Evolutionary conservation across 2,888 invertebrate species (phyloP).

Genomic region (Trisateles emortualis): DNA sequence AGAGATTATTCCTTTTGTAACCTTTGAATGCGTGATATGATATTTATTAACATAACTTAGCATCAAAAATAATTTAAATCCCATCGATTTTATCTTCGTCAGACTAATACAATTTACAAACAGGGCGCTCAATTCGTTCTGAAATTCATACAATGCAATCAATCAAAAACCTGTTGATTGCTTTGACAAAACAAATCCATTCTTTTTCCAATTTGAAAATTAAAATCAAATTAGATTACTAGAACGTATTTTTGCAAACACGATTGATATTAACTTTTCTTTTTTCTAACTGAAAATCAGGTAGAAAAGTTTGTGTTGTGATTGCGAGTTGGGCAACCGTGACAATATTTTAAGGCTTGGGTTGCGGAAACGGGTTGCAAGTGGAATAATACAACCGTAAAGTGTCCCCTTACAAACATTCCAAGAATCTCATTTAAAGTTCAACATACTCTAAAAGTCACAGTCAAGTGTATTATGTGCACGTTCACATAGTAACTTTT

Average conservation of each 20-base stretch:
- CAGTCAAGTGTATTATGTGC: constrained; percentile 61
- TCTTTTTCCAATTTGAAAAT: constrained; percentile 32
- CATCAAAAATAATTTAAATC: neutral
- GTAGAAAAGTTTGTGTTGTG: constrained; percentile 14
- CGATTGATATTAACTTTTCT: no score
- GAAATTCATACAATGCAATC: constrained; percentile 26
- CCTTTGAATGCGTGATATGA: constrained; percentile 8
- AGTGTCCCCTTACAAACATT: constrained; percentile 69
- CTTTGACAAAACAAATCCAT: constrained; percentile 31
- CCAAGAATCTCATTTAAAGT: constrained; percentile 74
- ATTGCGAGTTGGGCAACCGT: constrained; percentile 6
- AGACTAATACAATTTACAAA: neutral
- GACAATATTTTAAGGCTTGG: constrained; percentile 32
- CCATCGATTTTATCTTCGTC: neutral
- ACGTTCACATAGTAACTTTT: constrained; percentile 54
- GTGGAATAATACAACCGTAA: constrained; percentile 56
- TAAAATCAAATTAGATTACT: constrained; percentile 26
- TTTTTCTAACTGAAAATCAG: constrained; percentile 16
- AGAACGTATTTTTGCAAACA: neutral
- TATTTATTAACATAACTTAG: neutral
- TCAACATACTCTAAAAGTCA: constrained; percentile 66
- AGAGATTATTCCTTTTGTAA: constrained; percentile 32
- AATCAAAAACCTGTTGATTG: constrained; percentile 38
- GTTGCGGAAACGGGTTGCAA: constrained; percentile 40
- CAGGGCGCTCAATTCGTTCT: neutral